phyloP scores from a whole-genome alignment of 2,797 vertebrate species.

The Gymnodraco acuticeps region DNA sequence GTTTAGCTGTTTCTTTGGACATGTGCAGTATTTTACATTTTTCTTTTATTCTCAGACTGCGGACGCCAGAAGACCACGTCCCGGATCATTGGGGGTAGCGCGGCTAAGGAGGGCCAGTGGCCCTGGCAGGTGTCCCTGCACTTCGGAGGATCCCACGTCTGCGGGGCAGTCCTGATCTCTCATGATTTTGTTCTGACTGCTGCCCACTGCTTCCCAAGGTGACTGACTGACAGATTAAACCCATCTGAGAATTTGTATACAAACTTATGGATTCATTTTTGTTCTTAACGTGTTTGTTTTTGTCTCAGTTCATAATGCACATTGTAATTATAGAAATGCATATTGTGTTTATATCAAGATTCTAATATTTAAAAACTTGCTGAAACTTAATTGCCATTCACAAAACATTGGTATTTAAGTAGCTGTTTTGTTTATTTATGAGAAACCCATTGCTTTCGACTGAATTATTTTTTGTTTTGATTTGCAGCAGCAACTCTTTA shows the following conservation, averaged over 20 bases:
- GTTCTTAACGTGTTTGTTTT: neutral
- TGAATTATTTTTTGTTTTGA: constrained; percentile 15
- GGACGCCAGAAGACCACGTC: constrained; percentile 82
- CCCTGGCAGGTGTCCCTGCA: constrained; percentile 94
- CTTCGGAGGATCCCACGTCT: constrained; percentile 76
- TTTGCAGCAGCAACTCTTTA: constrained; percentile 19
- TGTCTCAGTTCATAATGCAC: neutral
- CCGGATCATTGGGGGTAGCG: constrained; percentile 89
- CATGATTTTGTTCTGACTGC: constrained; percentile 90
- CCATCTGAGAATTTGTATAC: neutral
- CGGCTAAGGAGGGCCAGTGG: constrained; percentile 84
- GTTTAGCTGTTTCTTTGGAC: neutral
- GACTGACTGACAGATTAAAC: constrained; percentile 50
- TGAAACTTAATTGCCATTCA: neutral
- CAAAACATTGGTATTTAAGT: neutral
- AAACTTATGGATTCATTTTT: neutral
- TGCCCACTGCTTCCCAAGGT: constrained; percentile 94
- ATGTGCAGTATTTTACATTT: neutral
- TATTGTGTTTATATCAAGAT: neutral
- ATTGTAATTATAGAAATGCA: neutral
- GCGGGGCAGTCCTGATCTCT: constrained; percentile 91
- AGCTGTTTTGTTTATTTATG: too few relatives aligned
- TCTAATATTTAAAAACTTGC: too few relatives aligned
- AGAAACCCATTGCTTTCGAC: neutral
- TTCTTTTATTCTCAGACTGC: constrained; percentile 83